Evolutionary conservation across 2,797 vertebrate species (phyloP).

Genomic region (Scomberomorus guttatus): DNA sequence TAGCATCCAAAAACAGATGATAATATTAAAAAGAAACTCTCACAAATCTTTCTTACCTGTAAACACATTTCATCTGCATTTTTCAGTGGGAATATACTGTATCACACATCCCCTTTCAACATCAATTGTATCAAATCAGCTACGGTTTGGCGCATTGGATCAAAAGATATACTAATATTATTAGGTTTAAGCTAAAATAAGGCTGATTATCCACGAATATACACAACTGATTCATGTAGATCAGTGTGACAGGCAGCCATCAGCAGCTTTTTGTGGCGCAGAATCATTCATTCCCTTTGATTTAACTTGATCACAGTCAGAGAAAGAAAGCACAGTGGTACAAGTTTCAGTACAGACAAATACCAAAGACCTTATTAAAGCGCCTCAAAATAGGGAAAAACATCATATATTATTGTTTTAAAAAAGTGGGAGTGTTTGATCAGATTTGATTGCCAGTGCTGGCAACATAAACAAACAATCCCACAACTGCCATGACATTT

Average conservation of each 20-base stretch:
- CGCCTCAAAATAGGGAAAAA: background rate
- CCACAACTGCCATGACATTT: background rate
- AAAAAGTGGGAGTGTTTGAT: background rate
- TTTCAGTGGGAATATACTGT: no score
- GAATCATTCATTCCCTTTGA: constrained; percentile 22
- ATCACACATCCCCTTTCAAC: background rate
- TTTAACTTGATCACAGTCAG: constrained; percentile 25
- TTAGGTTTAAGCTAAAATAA: constrained; percentile 10
- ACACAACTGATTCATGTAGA: constrained; percentile 7
- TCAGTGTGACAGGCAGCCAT: background rate
- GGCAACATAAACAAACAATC: background rate
- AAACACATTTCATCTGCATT: background rate
- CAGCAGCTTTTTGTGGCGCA: background rate
- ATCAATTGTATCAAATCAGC: background rate
- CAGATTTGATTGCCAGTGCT: no score
- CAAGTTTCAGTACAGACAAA: background rate
- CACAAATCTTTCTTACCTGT: background rate
- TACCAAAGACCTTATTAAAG: background rate
- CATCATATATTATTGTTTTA: no score
- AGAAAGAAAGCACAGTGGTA: constrained; percentile 1
- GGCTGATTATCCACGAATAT: constrained; percentile 17
- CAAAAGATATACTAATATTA: background rate
- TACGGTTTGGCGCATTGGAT: constrained; percentile 1
- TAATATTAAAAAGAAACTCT: background rate
- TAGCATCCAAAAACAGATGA: background rate